A percentile compares a stretch with the other conserved stretches of the same genome.
phyloP scores from a whole-genome alignment of 2,797 vertebrate genomes.

The Hyperoplus lanceolatus region DNA sequence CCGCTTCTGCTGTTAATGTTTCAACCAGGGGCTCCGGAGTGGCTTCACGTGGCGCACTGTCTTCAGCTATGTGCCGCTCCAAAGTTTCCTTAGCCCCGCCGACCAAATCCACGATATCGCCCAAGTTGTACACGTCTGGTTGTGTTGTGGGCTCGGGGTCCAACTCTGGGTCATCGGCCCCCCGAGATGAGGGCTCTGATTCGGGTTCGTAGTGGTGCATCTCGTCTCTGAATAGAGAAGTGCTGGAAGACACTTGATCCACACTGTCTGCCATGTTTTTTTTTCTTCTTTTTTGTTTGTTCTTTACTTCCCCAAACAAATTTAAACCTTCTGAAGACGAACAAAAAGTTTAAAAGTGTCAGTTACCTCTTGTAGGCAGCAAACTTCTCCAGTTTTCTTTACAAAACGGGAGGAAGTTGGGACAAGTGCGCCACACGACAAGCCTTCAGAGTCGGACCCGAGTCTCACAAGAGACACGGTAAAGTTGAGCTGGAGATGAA shows the following conservation, averaged over 20 bases:
- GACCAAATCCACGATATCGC: constrained; percentile 82
- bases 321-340: constrained; percentile 15
- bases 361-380: background rate
- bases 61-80: constrained; percentile 76
- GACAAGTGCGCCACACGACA: constrained; percentile 68
- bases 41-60: constrained; percentile 46
- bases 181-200: constrained; percentile 7
- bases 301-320: constrained; percentile 7
- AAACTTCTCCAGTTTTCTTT: constrained; percentile 29
- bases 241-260: constrained; percentile 79
- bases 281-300: background rate
- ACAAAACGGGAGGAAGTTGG: constrained; percentile 46
- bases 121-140: constrained; percentile 54
- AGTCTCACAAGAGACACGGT: constrained; percentile 38
- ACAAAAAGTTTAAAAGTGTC: background rate
- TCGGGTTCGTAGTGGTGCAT: constrained; percentile 71
- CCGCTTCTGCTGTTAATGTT: constrained; percentile 29
- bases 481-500: constrained; percentile 59
- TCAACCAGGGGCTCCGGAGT: constrained; percentile 5
- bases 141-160: constrained; percentile 29
- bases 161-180: constrained; percentile 18
- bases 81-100: constrained; percentile 80
- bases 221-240: constrained; percentile 69
- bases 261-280: constrained; percentile 85
- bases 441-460: constrained; percentile 71